Evolutionary conservation across 2,797 vertebrate species (phyloP), one percentile per base, ranked within the genome.

Genomic region (Eulemur mongoz): DNA sequence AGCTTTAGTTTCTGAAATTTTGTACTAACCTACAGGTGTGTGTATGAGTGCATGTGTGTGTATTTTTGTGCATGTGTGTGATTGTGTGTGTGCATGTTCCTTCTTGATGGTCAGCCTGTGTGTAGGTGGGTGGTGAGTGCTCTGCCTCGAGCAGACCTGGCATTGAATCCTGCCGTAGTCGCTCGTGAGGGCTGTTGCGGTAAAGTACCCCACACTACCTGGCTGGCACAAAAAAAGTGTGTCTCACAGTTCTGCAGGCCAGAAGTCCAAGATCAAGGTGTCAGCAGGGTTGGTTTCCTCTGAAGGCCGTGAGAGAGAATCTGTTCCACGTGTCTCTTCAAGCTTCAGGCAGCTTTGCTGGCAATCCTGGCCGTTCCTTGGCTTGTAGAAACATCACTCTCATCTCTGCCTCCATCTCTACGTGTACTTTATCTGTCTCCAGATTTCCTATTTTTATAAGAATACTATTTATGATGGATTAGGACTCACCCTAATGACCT

Each of bases 31-130:
- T 78, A 30, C 63, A 86, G 20, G 7, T 7, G 27, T 18, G 3
- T 32, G 30, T n/a, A 1, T 1, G 9, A 50, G 17, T 30, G 32
- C 22, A 1, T 10, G 7, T 5, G 10, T 7, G 17, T 6, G 3
- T 13, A 12, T 45, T 10, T 45, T 2, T 57, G 17, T 30, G 32
- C 22, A 4, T 23, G 6, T 5, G 10, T 7, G 17, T 10, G 5
- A 20, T 18, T 63, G 0, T 1, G 9, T 50, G 57, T 35, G 23
- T 38, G n/a, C 27, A 4, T 73, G n/a, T 81, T 57, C 4, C 15
- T 73, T 43, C n/a, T 79, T 76, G 7, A 4, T 27, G 45, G 5
- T 84, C 61, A 50, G 23, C 2, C 22, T 65, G 7, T 4, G 79
- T 48, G 1, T 20, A 12, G 40, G 43, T 87, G 13, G 7, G 2